phyloP scores from a whole-genome alignment of 1,140 invertebrate genomes.

The Dreissena polymorpha region DNA sequence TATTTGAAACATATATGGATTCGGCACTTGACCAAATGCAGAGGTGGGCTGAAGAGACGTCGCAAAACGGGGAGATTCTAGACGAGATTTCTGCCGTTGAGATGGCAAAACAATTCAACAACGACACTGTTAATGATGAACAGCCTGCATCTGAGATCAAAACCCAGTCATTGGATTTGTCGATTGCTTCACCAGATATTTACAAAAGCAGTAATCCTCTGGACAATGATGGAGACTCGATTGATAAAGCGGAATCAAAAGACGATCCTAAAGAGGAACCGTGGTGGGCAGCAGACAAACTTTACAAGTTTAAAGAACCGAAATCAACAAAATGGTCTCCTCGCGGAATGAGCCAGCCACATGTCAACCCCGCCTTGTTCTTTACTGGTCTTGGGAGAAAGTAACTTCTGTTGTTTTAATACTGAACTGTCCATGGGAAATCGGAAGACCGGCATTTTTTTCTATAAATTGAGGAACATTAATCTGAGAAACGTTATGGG shows the following conservation, averaged over 20 bases:
- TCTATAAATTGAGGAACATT: no score
- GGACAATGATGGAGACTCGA: not conserved
- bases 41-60: not conserved
- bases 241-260: not conserved
- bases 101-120: not conserved
- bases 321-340: not conserved
- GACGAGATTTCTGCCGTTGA: not conserved
- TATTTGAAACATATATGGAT: not conserved
- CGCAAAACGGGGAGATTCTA: not conserved
- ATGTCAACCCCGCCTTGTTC: not conserved
- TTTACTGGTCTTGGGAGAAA: constrained; percentile 7
- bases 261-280: not conserved
- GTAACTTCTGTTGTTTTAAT: not conserved
- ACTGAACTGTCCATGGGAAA: no score
- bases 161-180: not conserved
- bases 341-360: not conserved
- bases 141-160: not conserved
- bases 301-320: not conserved
- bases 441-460: no score
- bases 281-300: not conserved
- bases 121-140: not conserved
- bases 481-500: no score
- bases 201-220: not conserved
- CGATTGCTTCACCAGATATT: not conserved
- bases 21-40: not conserved